Base-by-base conservation (phyloP, 2,888 invertebrate species). In the Acleris cristana region DNA sequence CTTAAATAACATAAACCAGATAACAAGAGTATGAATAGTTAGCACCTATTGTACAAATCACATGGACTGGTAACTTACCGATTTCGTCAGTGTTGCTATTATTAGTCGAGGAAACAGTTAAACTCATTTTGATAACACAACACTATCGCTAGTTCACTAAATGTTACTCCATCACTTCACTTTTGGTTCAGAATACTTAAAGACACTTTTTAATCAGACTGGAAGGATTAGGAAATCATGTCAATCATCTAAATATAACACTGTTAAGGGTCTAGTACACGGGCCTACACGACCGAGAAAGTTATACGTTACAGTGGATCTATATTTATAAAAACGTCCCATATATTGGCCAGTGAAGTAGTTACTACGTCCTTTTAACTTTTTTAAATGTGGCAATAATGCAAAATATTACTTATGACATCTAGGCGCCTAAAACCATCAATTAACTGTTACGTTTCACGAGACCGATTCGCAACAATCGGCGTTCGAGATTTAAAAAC, bases 31-130 rank as follows among this genome's bases (percentile, higher is more conserved):
- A 56, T 14, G 8, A 21, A n/a, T 2, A 48, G 4, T n/a, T 45
- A 10, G 4, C 26, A n/a, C 23, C 8, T 23, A 57, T 56, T 21
- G 12, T 5, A 23, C 2, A 2, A 26, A 26, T 51, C 21, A 21
- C 18, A 12, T 19, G 34, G 14, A 51, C 12, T 21, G 34, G 34
- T 59, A 71, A 88, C 90, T 90, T 84, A 91, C 90, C 90, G 69
- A 87, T 81, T 80, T 90, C 90, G 70, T 88, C 89, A 73, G 81
- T 87, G 75, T 81, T 82, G 71, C 74, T 78, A 66, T 80, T 57
- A 3, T 80, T 57, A 2, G 70, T 79, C 14, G 86, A 74, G 51
- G 85, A 75, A 57, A 85, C 75, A 60, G 86, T 83, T 64, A 88
- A 72, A 80, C 86, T 89, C 89, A 90, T 90, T 78, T 82, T 86